Base-by-base conservation (phyloP, 2,888 invertebrate species). In the Gastrophysa polygoni region DNA sequence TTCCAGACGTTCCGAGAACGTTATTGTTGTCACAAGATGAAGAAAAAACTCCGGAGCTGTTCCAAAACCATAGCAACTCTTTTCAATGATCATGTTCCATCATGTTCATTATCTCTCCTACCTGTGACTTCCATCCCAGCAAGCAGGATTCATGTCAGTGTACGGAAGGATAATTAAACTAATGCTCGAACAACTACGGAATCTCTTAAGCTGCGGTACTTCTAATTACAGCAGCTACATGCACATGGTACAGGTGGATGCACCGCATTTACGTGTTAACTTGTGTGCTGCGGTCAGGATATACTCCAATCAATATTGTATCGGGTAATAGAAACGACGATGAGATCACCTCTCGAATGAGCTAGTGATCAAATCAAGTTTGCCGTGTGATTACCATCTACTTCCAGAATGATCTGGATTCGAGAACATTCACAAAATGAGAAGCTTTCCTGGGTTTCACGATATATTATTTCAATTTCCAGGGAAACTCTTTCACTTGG, bases 201-300 rank as follows among this genome's bases (percentile, higher is more conserved):
- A 38, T 38, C 38, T 38, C 38, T 38, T 38, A 11, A 38, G 38
- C 38, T 38, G 38, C 3, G 10, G n/a, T n/a, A 14, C 38, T 38
- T 38, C n/a, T 38, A 38, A 38, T 38, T 38, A 38, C 38, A 38
- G 14, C 10, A 32, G 32, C 38, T 38, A 38, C 38, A 38, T 38
- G 38, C 14, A 38, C 38, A 32, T 32, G 10, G 38, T 38, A 38
- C 38, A 38, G 38, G 38, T 38, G n/a, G 38, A 38, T 38, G 38
- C 38, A 38, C 38, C 38, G 38, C 38, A 38, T 38, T 14, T 38
- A 38, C 38, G 38, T 38, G 38, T 38, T 38, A 38, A 38, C 38
- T 38, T 38, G 38, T 38, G 38, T 38, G 14, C 14, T 38, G 38
- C 11, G 38, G 38, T 38, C 14, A 38, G 38, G 38, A 38, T 38